Percentiles rank a stretch among this genome's conserved stretches.
Evolutionary conservation across 2,888 invertebrate species (phyloP).

Genomic region (Phengaris arion): DNA sequence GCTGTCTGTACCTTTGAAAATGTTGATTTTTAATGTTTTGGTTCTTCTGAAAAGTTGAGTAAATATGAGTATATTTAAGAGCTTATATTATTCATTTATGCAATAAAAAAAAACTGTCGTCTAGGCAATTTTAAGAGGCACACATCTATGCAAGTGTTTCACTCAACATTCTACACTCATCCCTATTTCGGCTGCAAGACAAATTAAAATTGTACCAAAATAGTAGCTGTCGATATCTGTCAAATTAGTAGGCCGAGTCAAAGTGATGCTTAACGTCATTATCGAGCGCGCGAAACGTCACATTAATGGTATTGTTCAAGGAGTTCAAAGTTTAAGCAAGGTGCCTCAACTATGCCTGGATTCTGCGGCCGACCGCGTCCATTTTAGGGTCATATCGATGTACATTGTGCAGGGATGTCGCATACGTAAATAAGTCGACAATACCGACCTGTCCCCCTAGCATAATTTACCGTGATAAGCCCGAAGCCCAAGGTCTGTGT

Average conservation of each 20-base stretch:
- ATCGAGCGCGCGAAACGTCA: slow-evolving; percentile 38
- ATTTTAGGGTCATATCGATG: slow-evolving; percentile 25
- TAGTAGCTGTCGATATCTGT: neutral
- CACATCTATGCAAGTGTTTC: neutral
- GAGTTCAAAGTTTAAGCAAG: slow-evolving; percentile 43
- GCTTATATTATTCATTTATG: too few species aligned
- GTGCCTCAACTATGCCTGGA: slow-evolving; percentile 42
- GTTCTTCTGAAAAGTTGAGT: too few species aligned
- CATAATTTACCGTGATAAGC: too few species aligned
- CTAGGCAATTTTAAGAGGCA: neutral
- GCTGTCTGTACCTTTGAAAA: too few species aligned
- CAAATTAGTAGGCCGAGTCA: neutral
- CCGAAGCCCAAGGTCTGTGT: too few species aligned
- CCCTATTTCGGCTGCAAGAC: neutral
- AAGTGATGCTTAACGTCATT: slow-evolving; percentile 31
- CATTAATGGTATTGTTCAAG: slow-evolving; percentile 50
- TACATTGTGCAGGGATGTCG: neutral
- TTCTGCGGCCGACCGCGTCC: slow-evolving; percentile 52
- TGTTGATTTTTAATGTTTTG: too few species aligned
- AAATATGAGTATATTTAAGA: too few species aligned
- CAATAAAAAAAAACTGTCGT: too few species aligned
- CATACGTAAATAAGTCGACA: neutral
- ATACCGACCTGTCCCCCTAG: too few species aligned
- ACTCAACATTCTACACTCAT: neutral
- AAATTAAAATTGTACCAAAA: slow-evolving; percentile 8